Evolutionary conservation across 2,797 vertebrate genomes (phyloP).

Genomic region (Gymnothorax javanicus): DNA sequence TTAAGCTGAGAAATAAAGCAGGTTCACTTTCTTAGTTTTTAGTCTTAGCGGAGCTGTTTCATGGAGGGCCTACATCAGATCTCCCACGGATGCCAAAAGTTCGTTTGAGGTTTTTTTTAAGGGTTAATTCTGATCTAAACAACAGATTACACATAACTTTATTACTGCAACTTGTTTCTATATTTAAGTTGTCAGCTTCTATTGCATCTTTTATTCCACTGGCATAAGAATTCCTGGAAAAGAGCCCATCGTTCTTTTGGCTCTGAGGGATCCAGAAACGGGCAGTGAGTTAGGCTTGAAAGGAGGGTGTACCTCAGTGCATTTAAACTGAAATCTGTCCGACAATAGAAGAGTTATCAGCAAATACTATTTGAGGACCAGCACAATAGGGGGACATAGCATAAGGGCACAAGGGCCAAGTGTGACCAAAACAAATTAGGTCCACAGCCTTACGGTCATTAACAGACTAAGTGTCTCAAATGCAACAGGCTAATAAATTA

Average conservation of each 20-base stretch:
- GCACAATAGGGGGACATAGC: slow-evolving; percentile 18
- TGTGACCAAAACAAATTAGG: slow-evolving; percentile 14
- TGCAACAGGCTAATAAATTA: slow-evolving; percentile 27
- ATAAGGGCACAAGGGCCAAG: background rate
- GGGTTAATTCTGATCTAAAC: background rate
- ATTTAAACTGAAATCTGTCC: background rate
- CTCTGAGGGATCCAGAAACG: background rate
- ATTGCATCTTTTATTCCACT: background rate
- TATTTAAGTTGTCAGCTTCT: background rate
- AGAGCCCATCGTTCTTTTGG: background rate
- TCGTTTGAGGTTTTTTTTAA: background rate
- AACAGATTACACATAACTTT: background rate
- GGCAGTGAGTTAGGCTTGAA: background rate
- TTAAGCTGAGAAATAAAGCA: background rate
- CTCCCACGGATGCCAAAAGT: too few species aligned
- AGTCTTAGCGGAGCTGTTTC: background rate
- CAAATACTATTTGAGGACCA: background rate
- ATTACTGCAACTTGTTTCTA: background rate
- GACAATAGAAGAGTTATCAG: background rate
- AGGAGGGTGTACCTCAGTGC: background rate
- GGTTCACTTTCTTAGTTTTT: background rate
- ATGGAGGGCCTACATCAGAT: background rate
- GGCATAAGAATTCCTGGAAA: background rate
- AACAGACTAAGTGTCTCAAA: background rate
- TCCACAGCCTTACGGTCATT: background rate